Percentiles rank a stretch among this genome's conserved stretches.
Evolutionary conservation across 2,113 vertebrate genomes (phyloP).

Genomic region (Mandrillus leucophaeus): DNA sequence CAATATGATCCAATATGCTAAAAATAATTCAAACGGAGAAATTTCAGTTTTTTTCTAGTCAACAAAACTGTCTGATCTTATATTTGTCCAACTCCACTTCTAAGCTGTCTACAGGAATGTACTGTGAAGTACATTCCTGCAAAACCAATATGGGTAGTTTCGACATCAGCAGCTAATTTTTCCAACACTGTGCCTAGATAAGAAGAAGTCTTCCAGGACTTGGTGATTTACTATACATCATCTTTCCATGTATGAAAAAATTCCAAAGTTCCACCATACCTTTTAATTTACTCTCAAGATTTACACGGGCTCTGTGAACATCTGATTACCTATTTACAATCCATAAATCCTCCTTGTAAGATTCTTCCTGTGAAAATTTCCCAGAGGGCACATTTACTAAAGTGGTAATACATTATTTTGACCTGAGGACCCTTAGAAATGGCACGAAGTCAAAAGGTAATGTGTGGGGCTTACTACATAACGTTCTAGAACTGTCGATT

Average conservation of each 20-base stretch:
- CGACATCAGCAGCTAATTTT: neutral
- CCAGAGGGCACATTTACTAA: constrained; percentile 45
- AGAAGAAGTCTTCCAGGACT: neutral
- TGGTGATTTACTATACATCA: neutral
- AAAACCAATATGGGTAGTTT: neutral
- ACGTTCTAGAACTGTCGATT: neutral
- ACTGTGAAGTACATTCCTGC: neutral
- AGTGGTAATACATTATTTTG: constrained; percentile 30
- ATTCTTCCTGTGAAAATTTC: constrained; percentile 22
- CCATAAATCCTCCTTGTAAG: neutral
- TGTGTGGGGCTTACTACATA: neutral
- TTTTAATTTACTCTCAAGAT: constrained; percentile 38
- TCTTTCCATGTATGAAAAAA: constrained; percentile 16
- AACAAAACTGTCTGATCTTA: neutral
- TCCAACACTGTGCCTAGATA: neutral
- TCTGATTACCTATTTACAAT: constrained; percentile 37
- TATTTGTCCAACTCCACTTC: neutral
- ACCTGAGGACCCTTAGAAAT: constrained; percentile 17
- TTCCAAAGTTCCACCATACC: neutral
- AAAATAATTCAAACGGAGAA: neutral
- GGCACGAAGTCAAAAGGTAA: constrained; percentile 29
- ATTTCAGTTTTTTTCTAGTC: neutral
- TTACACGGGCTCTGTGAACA: constrained; percentile 16
- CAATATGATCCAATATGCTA: neutral
- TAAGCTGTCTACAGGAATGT: neutral